Conservation (phyloP, 2,113 vertebrate genomes). For the Ceyx margarethae region DNA sequence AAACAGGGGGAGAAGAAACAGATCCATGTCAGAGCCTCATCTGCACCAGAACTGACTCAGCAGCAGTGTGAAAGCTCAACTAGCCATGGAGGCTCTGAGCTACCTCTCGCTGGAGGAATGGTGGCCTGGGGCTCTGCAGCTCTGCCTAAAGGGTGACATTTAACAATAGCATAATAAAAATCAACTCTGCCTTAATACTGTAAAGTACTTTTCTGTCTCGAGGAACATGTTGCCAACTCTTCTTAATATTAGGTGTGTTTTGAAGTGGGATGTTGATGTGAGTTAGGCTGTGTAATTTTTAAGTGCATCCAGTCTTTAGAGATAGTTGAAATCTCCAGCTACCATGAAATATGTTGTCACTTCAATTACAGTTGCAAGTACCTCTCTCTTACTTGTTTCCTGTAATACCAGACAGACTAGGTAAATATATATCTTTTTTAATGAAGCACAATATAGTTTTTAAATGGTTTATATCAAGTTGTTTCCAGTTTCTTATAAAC, state of each 20-base stretch:
- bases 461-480: slow-evolving; percentile 74
- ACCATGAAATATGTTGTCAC: slow-evolving; percentile 68
- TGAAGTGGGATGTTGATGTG: slow-evolving; percentile 14
- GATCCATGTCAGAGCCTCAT: neutral
- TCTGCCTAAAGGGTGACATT: slow-evolving; percentile 34
- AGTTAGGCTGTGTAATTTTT: slow-evolving; percentile 12
- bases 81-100: neutral
- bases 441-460: slow-evolving; percentile 74
- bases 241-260: slow-evolving; percentile 25
- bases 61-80: neutral
- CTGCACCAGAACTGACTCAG: neutral
- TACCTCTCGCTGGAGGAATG: neutral
- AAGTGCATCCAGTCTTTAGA: slow-evolving; percentile 45
- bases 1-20: neutral
- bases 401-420: slow-evolving; percentile 67
- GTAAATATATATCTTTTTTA: slow-evolving; percentile 73
- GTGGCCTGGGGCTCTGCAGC: neutral
- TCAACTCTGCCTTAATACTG: neutral
- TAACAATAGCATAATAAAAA: slow-evolving; percentile 14
- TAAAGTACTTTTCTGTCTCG: neutral
- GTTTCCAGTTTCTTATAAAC: slow-evolving; percentile 74
- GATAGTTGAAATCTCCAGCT: slow-evolving; percentile 59
- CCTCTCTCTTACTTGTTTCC: slow-evolving; percentile 67
- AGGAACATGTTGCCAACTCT: neutral
- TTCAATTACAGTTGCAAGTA: slow-evolving; percentile 62